Evolutionary conservation across 1,140 invertebrate species (phyloP), one percentile per base, ranked within the genome.

Genomic region (Chironomus striatipennis): DNA sequence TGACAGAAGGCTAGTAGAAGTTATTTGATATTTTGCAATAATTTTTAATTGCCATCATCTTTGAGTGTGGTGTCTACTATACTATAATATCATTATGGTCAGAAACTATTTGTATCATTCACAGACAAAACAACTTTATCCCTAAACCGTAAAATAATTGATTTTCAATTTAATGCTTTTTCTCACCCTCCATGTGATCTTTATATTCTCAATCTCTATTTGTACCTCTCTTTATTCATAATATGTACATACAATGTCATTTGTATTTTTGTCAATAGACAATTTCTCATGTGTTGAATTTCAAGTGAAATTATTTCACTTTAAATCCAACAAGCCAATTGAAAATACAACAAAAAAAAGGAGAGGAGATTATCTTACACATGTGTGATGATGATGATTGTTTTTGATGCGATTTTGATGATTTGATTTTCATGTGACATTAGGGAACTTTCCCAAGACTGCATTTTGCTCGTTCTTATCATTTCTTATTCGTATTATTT

Each of bases 1-100:
- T 82, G 94, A 96, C 84, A 86, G 87, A 82, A 93, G 90, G 92
- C 94, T 85, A 84, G 85, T 83, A 77, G 47, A 64, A n/a, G n/a
- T n/a, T 17, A 18, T 75, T 73, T 75, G 21, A 34, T 75, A 75
- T 78, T 75, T 67, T 47, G 74, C 15, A 17, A 4, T 65, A 74
- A 57, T 57, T 57, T 57, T 57, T 73, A 34, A 73, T 73, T 43
- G 42, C 42, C 73, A 47, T 42, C 42, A 42, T 15, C 42, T 24
- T 43, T 15, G 24, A 42, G 12, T 43, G 42, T n/a, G n/a, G 0
- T 15, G 47, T 10, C 24, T 57, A 15, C 47, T n/a, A 57, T n/a
- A 47, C 43, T 47, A 12, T 57, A 57, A 57, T n/a, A 57, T 57
- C 47, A 57, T 57, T 57, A 57, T 57, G 47, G 47, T 57, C 47